phyloP scores from a whole-genome alignment of 2,888 invertebrate species.

The Aquatica leii region DNA sequence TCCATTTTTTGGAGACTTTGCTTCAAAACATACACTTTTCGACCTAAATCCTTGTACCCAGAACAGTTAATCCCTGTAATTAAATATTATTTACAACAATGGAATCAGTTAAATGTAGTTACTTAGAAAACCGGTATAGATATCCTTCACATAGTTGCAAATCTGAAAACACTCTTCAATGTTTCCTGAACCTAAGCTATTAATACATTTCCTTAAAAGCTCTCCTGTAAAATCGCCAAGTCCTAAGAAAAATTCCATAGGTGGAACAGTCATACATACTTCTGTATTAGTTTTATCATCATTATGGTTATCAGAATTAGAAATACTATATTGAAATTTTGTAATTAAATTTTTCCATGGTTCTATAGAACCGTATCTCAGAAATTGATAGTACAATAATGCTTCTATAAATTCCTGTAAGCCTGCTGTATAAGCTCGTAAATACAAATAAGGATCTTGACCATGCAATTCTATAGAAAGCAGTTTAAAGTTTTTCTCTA shows the following conservation, averaged over 20 bases:
- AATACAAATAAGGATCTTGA: constrained; percentile 75
- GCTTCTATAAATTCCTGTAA: constrained; percentile 90
- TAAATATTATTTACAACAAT: constrained; percentile 2
- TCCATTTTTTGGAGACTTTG: constrained; percentile 86
- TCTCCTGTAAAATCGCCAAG: constrained; percentile 90
- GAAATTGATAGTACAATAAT: constrained; percentile 76
- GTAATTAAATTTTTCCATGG: constrained; percentile 60
- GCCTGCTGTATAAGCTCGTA: constrained; percentile 72
- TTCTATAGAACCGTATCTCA: constrained; percentile 68
- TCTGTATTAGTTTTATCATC: constrained; percentile 19
- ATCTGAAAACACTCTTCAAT: constrained; percentile 74
- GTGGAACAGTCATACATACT: constrained; percentile 56
- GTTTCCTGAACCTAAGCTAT: constrained; percentile 80
- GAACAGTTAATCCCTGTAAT: constrained; percentile 59
- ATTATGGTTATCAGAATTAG: background rate
- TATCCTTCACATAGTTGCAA: constrained; percentile 75
- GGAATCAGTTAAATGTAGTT: too few species aligned
- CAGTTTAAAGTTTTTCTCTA: constrained; percentile 67
- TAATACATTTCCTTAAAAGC: constrained; percentile 88
- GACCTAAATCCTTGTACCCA: constrained; percentile 69
- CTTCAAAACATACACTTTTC: constrained; percentile 75
- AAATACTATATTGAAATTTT: constrained; percentile 48
- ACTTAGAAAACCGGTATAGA: constrained; percentile 72
- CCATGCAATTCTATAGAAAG: constrained; percentile 78
- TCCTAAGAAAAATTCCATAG: constrained; percentile 75